Evolutionary conservation across 2,797 vertebrate species (phyloP).

Genomic region (Poliocrania exsul): DNA sequence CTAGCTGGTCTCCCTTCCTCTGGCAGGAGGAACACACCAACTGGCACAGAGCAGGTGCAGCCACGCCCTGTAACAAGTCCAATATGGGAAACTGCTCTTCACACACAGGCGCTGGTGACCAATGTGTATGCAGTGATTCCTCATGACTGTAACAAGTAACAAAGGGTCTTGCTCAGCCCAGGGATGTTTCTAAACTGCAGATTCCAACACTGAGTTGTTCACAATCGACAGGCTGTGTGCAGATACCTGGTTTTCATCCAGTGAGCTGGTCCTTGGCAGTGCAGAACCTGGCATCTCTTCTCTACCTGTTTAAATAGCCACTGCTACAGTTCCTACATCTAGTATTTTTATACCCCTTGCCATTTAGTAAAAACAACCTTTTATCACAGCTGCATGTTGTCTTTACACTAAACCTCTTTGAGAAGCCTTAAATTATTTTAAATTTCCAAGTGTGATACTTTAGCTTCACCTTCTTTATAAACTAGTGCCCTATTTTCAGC

Average conservation of each 20-base stretch:
- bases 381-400: neutral
- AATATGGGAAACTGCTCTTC: neutral
- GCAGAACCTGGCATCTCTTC: neutral
- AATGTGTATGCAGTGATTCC: neutral
- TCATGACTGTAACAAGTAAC: neutral
- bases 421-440: neutral
- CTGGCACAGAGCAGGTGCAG: neutral
- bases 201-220: neutral
- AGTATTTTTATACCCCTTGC: neutral
- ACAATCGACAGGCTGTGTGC: rapidly evolving
- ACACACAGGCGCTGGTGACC: neutral
- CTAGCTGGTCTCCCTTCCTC: neutral
- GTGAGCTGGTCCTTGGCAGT: neutral
- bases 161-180: neutral
- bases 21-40: rapidly evolving
- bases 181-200: neutral
- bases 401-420: neutral
- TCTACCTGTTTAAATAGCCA: neutral
- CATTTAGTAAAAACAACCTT: neutral
- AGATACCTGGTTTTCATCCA: neutral
- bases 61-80: neutral
- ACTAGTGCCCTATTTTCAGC: neutral
- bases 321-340: neutral
- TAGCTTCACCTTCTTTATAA: neutral
- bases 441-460: neutral